Conservation (phyloP, 2,113 vertebrate species). For the Pseudonaja textilis region DNA sequence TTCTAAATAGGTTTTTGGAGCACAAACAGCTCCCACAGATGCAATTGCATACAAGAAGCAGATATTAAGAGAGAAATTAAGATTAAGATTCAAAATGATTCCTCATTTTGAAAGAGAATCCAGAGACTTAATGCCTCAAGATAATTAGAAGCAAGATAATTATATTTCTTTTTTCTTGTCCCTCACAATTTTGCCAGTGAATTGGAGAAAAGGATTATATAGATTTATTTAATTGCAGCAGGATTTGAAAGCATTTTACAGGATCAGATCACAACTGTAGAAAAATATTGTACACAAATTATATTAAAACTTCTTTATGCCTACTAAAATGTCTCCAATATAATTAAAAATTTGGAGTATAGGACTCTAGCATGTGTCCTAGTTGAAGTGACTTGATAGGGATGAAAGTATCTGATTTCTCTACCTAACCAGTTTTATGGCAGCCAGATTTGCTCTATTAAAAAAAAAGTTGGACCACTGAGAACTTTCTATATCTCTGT, state of each 20-base stretch:
- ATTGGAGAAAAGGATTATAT: neutral
- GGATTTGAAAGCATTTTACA: neutral
- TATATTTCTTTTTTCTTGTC: neutral
- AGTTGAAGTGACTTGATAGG: neutral
- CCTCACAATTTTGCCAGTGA: neutral
- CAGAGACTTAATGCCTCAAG: neutral
- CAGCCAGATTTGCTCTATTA: neutral
- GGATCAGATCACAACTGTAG: neutral
- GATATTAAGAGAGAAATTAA: constrained; percentile 7
- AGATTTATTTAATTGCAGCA: neutral
- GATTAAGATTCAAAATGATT: neutral
- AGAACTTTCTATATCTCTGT: neutral
- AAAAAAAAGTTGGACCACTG: neutral
- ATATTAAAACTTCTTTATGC: neutral
- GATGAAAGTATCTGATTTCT: neutral
- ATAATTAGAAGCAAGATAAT: constrained; percentile 26
- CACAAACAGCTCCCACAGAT: neutral
- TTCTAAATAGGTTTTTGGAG: neutral
- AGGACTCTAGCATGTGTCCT: neutral
- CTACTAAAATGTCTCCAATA: neutral
- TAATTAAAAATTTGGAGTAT: neutral
- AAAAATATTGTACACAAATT: neutral
- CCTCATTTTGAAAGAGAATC: neutral
- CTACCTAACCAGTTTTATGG: neutral
- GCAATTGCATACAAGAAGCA: neutral